Base-by-base conservation (phyloP, 2,888 invertebrate species). In the Antheraea assamensis region DNA sequence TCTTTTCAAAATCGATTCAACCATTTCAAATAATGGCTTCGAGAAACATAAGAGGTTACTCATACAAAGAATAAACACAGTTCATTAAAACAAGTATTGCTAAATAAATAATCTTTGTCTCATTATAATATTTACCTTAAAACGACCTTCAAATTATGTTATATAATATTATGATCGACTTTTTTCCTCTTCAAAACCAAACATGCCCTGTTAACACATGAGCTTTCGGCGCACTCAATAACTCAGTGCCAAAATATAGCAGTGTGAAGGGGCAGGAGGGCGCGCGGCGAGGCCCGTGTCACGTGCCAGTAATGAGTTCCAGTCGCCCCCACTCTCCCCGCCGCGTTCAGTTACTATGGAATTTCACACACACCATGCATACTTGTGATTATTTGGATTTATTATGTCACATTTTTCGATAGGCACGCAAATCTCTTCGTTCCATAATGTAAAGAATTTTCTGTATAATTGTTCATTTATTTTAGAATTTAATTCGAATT, bases 231-330 rank as follows among this genome's bases (percentile, higher is more conserved):
- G 85, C 88, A 92, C 92, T 93, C 93, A 92, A 94, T 94, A 94
- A 94, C 92, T 94, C 94, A 94, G 93, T 93, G 93, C 85, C 89
- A 85, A 92, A 92, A 90, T 90, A 91, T 88, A 89, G 83, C 88
- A 84, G 86, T 84, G 84, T 83, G 82, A 86, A 85, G 86, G 84
- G 88, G 86, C 74, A 85, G 83, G 86, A 80, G 85, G 88, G 87
- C 82, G 86, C 86, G 87, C 85, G 87, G 90, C 83, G 84, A 85
- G 87, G 87, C 83, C n/a, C 89, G 92, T 93, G 92, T 93, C 94
- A 94, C 94, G 93, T 94, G 94, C 89, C 91, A 82, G 90, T 94
- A 94, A 94, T 93, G 94, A 94, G 94, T 92, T 87, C 90, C 86
- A 83, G 82, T 82, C 90, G 75, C 79, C 89, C 90, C 89, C 87